Evolutionary conservation across 1,140 invertebrate species (phyloP), one percentile per base, ranked within the genome.

Genomic region (Globodera rostochiensis): DNA sequence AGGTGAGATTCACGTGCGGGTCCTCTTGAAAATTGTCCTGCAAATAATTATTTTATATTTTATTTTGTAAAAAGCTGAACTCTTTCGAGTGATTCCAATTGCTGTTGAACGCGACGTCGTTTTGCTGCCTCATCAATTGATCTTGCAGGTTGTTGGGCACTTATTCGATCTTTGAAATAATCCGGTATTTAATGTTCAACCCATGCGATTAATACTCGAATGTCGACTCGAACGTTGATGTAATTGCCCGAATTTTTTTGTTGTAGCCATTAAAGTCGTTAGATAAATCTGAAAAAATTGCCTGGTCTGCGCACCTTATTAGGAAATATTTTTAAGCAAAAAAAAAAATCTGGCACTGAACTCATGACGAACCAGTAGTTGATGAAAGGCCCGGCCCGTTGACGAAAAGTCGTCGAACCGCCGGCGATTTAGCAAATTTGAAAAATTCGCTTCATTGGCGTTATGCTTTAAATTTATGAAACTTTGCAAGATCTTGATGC

Each of bases 21-120:
- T 82, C 81, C 6, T 82, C 81, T 82, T 82, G 81, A 15, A 82
- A 71, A 71, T 82, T 82, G 53, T 82, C 81, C 81, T 82, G 69
- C 1, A 53, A 82, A 66, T n/a, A 45, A 3, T 60, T 82, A 50
- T 19, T 47, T 25, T 25, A 57, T 25, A 25, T 25, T 25, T 25
- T 49, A 19, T 4, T 4, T 5, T 36, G 15, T 50, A 45, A 76
- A 74, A 9, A 2, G 8, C 9, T 74, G 45, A 66, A 82, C 81
- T 79, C 73, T 82, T 67, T 82, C 81, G 11, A 82, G 67, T 8
- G 78, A 73, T 46, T 82, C 81, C 47, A 82, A 25, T 67, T 82
- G 81, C 47, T 69, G 21, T 60, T 82, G 67, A 49, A 82, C 64
- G 19, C 81, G 36, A 25, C 78, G 57, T 53, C 67, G 50, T 53